Conservation (phyloP, 2,113 vertebrate species). For the Capreolus pygargus region DNA sequence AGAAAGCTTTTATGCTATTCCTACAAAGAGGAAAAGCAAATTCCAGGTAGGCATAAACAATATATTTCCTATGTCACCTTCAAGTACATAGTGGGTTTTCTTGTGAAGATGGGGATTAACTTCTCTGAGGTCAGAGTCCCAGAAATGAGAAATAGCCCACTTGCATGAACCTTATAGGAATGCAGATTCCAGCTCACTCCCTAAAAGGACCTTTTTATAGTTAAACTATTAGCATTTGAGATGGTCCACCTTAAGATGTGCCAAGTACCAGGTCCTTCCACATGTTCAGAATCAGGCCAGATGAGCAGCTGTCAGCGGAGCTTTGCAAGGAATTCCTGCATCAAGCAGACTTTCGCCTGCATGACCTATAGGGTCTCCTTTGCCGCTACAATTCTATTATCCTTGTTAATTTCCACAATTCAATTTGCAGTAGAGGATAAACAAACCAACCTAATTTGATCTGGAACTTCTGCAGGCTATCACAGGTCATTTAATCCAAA, state of each 20-base stretch:
- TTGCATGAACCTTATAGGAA: neutral
- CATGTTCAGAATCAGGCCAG: neutral
- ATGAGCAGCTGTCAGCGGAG: neutral
- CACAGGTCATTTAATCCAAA: slow-evolving; percentile 72
- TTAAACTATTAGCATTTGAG: neutral
- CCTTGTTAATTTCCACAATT: slow-evolving; percentile 73
- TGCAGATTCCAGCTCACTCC: neutral
- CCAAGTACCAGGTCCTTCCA: neutral
- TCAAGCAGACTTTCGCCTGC: slow-evolving; percentile 10
- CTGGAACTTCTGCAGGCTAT: slow-evolving; percentile 73
- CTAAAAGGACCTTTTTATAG: neutral
- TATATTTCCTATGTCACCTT: neutral
- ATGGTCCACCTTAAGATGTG: neutral
- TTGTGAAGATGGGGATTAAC: neutral
- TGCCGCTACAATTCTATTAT: slow-evolving; percentile 67
- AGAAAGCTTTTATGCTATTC: neutral
- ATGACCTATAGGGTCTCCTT: slow-evolving; percentile 58
- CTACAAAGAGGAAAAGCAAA: neutral
- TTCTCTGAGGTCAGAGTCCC: neutral
- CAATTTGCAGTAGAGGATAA: slow-evolving; percentile 72
- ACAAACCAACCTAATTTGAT: slow-evolving; percentile 74
- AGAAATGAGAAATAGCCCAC: neutral
- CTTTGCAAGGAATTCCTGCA: neutral
- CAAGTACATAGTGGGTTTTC: neutral
- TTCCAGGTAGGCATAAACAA: neutral